Conservation (phyloP, 1,140 invertebrate genomes). For the Octopus sinensis region DNA sequence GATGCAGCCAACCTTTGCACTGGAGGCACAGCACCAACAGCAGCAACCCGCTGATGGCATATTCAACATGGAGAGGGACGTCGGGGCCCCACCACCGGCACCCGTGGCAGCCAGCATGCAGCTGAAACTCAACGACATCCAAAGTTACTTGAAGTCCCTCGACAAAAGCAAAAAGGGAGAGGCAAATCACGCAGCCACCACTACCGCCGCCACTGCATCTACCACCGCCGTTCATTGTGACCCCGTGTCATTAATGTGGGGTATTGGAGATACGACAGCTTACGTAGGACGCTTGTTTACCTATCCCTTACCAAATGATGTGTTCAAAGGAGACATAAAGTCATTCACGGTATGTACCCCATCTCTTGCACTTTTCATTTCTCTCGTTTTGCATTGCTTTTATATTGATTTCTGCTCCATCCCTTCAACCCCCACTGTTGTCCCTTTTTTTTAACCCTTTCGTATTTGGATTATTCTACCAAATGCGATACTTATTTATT, state of each 20-base stretch:
- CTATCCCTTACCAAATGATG: conserved; percentile 41
- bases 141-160: background rate
- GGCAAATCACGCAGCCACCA: no score
- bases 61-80: no score
- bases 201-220: no score
- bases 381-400: background rate
- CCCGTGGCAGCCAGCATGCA: background rate
- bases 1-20: no score
- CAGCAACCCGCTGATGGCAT: no score
- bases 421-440: background rate
- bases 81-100: no score
- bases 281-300: conserved; percentile 39
- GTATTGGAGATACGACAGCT: conserved; percentile 43
- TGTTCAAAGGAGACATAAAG: conserved; percentile 39
- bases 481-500: no score
- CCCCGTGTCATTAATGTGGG: conserved; percentile 34
- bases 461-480: no score
- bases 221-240: no score
- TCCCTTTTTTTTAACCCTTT: background rate
- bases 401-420: background rate
- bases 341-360: conserved; percentile 34
- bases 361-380: background rate
- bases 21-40: no score
- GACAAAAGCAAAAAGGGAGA: background rate
- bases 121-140: background rate